These are phyloP conservation scores for Pollachius pollachius DNA, from an alignment of 2,113 vertebrate genomes.

Conservation along the genomic window DNA sequence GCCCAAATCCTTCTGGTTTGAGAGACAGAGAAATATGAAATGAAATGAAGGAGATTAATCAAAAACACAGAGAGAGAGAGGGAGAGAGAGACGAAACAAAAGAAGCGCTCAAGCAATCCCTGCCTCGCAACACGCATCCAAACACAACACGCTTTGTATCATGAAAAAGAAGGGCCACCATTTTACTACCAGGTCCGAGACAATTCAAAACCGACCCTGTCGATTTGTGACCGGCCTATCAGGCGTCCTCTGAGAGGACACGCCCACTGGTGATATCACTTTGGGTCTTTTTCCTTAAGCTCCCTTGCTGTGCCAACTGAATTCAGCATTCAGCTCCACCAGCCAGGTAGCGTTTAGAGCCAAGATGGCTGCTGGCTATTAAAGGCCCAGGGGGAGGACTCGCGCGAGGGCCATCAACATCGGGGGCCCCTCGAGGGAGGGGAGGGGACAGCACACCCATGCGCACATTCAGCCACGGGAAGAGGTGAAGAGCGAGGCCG, in stretches of 20 bases:
- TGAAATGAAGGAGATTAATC: constrained; percentile 40
- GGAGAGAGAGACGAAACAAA: constrained; percentile 46
- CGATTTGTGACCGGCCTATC: no score
- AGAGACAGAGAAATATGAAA: constrained; percentile 46
- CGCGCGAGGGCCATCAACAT: neutral
- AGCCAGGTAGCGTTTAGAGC: no score
- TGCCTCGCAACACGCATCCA: no score
- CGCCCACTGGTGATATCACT: constrained; percentile 45
- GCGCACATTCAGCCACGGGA: constrained; percentile 59
- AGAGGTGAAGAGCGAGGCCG: constrained; percentile 40
- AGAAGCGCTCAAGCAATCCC: constrained; percentile 68
- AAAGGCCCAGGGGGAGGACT: no score
- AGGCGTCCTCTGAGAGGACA: constrained; percentile 36
- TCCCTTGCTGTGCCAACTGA: no score
- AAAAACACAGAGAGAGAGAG: constrained; percentile 40
- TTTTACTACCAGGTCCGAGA: no score
- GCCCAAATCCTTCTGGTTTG: constrained; percentile 32
- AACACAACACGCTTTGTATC: no score
- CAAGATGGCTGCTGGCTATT: no score
- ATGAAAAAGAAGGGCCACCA: no score
- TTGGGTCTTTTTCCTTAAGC: no score
- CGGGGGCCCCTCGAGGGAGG: constrained; percentile 14
- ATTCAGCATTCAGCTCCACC: no score
- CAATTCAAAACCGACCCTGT: no score
- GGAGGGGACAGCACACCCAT: constrained; percentile 49